phyloP scores from a whole-genome alignment of 2,797 vertebrate species.

The Meriones psammophilus region DNA sequence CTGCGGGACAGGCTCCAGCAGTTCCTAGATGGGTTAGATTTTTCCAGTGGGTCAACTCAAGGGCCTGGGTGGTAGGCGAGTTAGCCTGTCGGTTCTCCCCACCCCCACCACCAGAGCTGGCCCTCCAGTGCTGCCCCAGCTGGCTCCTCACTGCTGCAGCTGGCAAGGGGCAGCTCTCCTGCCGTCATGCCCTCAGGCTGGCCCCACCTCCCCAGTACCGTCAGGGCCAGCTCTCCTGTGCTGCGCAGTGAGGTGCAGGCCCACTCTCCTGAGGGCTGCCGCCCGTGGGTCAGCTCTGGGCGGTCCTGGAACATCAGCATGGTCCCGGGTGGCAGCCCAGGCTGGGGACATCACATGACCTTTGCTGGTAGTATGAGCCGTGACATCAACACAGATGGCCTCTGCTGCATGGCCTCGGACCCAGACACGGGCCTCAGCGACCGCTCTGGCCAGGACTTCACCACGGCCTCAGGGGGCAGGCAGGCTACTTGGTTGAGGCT shows the following conservation, averaged over 20 bases:
- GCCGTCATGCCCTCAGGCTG: background rate
- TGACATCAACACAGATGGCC: background rate
- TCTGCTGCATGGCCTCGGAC: background rate
- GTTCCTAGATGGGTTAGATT: background rate
- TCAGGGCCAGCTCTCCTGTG: background rate
- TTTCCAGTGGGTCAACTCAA: background rate
- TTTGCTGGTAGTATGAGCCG: background rate
- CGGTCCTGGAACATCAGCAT: background rate
- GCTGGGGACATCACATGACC: background rate
- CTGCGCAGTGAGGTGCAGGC: background rate
- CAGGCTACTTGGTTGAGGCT: background rate
- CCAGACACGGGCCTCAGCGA: background rate
- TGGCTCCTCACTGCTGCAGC: background rate
- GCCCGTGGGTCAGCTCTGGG: no score
- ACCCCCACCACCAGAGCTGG: background rate
- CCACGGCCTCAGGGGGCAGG: background rate
- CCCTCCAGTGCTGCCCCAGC: background rate
- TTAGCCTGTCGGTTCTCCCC: background rate
- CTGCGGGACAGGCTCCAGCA: background rate
- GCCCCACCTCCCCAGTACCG: background rate
- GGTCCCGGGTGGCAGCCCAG: background rate
- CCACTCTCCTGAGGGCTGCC: background rate
- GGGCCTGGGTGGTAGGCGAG: background rate
- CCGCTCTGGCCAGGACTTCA: background rate
- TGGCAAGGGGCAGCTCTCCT: background rate